Base-by-base conservation (phyloP, 2,113 vertebrate species). In the Eurypyga helias region DNA sequence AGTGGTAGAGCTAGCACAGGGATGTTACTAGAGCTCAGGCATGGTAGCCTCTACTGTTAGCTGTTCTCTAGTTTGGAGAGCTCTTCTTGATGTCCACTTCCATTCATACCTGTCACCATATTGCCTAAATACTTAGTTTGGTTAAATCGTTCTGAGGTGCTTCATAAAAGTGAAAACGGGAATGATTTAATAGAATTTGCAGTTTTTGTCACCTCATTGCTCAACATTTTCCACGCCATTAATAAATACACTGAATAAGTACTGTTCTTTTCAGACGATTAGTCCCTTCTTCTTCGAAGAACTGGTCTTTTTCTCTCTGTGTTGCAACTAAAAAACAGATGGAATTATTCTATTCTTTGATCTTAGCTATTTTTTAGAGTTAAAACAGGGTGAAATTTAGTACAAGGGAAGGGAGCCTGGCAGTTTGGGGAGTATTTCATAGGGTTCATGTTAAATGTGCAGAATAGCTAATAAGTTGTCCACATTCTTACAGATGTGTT, bases 121-220 rank as follows among this genome's bases (percentile, higher is more conserved):
- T 31, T 75, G 20, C 20, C 60, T 77, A 75, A 73, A 83, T 33
- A 73, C 20, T 20, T 66, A 36, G 8, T 70, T 80, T 92, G 58
- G 66, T 45, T 90, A 88, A 83, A 69, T 81, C 10, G 38, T 71
- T 89, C 61, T 82, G 38, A 73, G 84, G 20, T 23, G 24, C 48
- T 70, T 91, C 60, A 76, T 78, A 85, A 91, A 89, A 36, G 36
- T 84, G 76, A 86, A 93, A 87, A 89, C 51, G 54, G 43, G 10
- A 67, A 87, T 48, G 26, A 73, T 78, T 89, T 75, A 70, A 91
- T 71, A 86, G 55, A 91, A 87, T 94, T 78, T 84, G 12, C 34
- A 34, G 34, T 2, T 89, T 55, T 73, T 91, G 61, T 72, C 84
- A 89, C 24, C 69, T 95, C 91, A 89, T 96, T 95, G 78, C 45